phyloP scores from a whole-genome alignment of 2,113 vertebrate species.

The Mesembrinibis cayennensis region DNA sequence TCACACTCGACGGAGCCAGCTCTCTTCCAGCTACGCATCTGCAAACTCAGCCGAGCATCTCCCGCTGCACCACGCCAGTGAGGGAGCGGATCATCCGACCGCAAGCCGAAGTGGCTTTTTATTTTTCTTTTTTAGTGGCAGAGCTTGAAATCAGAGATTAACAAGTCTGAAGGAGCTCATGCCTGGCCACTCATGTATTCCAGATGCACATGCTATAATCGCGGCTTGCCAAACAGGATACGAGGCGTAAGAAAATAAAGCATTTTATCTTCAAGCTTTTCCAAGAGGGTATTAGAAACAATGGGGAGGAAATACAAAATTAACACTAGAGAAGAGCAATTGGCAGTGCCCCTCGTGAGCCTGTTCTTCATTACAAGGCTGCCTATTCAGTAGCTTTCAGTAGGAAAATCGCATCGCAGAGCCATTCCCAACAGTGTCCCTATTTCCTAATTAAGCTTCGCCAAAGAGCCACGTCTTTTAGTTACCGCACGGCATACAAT shows the following conservation, averaged over 20 bases:
- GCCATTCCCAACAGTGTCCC: conserved; percentile 46
- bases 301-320: conserved; percentile 67
- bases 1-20: accelerated
- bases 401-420: conserved; percentile 44
- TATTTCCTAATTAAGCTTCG: conserved; percentile 64
- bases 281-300: conserved; percentile 58
- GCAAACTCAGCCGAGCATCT: neutral
- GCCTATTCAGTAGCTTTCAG: conserved; percentile 61
- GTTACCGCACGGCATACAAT: neutral
- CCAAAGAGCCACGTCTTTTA: conserved; percentile 40
- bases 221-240: conserved; percentile 54
- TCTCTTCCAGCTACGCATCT: neutral
- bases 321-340: conserved; percentile 59
- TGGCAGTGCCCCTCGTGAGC: conserved; percentile 30
- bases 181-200: conserved; percentile 48
- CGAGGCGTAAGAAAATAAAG: conserved; percentile 9
- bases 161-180: neutral
- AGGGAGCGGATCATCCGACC: neutral
- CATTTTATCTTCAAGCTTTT: conserved; percentile 58
- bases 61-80: accelerated
- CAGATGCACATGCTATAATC: conserved; percentile 23
- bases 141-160: conserved; percentile 39
- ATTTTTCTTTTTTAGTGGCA: neutral
- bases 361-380: conserved; percentile 40
- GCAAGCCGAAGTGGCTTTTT: neutral